Conservation (phyloP, 2,888 invertebrate genomes). For the Ichneumoninae sp. region DNA sequence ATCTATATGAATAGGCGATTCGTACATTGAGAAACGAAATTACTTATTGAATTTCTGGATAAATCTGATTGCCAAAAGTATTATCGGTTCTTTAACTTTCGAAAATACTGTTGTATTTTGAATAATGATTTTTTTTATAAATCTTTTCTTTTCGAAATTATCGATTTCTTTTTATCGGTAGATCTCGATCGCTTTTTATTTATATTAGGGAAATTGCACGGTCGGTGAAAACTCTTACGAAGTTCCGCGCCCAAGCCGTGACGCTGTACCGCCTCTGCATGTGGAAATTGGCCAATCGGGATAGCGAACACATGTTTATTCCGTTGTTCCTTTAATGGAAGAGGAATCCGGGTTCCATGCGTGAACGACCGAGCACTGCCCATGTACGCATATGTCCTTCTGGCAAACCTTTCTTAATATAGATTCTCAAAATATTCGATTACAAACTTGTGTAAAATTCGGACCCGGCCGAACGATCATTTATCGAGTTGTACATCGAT, state of each 20-base stretch:
- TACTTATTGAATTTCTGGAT: background rate
- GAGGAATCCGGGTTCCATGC: slow-evolving; percentile 34
- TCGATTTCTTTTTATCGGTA: background rate
- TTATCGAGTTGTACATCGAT: slow-evolving; percentile 42
- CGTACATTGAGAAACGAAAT: background rate
- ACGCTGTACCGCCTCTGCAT: slow-evolving; percentile 44
- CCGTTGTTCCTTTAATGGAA: slow-evolving; percentile 34
- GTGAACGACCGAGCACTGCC: slow-evolving; percentile 2
- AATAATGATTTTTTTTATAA: background rate
- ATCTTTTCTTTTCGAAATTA: background rate
- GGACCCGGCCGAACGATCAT: slow-evolving; percentile 34
- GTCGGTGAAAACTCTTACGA: slow-evolving; percentile 63
- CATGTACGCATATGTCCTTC: background rate
- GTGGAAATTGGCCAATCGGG: slow-evolving; percentile 55
- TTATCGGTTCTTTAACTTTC: background rate
- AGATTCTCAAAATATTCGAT: slow-evolving; percentile 16
- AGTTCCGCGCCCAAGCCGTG: slow-evolving; percentile 61
- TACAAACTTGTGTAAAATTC: background rate
- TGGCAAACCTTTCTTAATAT: background rate
- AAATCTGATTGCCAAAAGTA: background rate
- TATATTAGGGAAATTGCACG: slow-evolving; percentile 25
- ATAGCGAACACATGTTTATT: slow-evolving; percentile 37
- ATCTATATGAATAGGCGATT: background rate
- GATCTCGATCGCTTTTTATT: slow-evolving; percentile 6
- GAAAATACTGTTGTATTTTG: background rate